Evolutionary conservation across 2,113 vertebrate species (phyloP), one percentile per base, ranked within the genome.

Genomic region (Odobenus rosmarus): DNA sequence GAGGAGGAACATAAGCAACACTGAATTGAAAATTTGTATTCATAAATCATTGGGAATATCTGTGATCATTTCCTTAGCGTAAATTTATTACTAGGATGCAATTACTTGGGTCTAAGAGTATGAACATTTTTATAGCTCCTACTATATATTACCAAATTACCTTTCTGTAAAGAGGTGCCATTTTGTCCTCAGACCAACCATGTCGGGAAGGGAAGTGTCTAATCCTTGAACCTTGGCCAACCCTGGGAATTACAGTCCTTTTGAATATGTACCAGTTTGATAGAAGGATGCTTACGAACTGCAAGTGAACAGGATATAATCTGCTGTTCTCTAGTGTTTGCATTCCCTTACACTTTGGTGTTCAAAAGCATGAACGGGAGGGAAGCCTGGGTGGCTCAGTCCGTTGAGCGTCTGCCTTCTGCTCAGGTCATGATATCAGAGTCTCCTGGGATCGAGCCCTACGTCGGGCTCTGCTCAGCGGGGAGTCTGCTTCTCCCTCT

Each of bases 121-220:
- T 69, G 83, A 67, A 31, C 46, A 19, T 89, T 96, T 93, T 93
- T 76, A 85, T 81, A 81, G 33, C 42, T 55, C 57, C 36, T 77
- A 90, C 76, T 82, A 61, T 76, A n/a, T 46, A 69, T 69, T 77
- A 23, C 18, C 76, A 88, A 26, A 16, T 83, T 71, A 39, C 49
- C 26, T 84, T 85, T 85, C 72, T 46, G 79, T 81, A 67, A 76
- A 91, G 36, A 85, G 21, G 2, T 86, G 3, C 19, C 64, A 67
- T 0, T 84, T 85, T 72, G 62, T 46, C 8, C 28, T 80, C 28
- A 42, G 31, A 77, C 12, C 18, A 81, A 15, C 55, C 80, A 7
- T 14, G 7, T 19, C 15, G 33, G 53, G 39, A n/a, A n/a, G n/a
- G n/a, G n/a, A 46, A 80, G n/a, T 39, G 3, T 88, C 8, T 31